Percentiles rank a stretch among this genome's conserved stretches.
These are phyloP conservation scores for Masnerella sp. DNA, from an alignment of 2,888 invertebrate genomes.

Conservation along the genomic window DNA sequence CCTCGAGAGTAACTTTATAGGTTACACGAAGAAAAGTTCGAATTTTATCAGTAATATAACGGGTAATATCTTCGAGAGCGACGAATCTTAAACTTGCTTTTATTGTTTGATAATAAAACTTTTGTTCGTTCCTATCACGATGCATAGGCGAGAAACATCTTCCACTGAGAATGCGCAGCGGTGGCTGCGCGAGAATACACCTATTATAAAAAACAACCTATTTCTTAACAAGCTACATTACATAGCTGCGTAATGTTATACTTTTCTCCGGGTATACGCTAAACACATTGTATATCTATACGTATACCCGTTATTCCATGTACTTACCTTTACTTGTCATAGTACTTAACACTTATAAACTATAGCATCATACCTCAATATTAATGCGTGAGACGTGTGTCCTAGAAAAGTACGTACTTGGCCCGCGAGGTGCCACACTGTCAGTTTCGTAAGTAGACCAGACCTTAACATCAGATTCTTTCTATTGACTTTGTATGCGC, in stretches of 20 bases:
- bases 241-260: conserved; percentile 73
- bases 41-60: conserved; percentile 24
- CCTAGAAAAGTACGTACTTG: conserved; percentile 77
- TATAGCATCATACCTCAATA: conserved; percentile 75
- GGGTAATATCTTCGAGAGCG: conserved; percentile 19
- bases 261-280: conserved; percentile 73
- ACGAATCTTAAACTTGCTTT: conserved; percentile 31
- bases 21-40: conserved; percentile 42
- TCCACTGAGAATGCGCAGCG: conserved; percentile 71
- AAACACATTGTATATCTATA: conserved; percentile 71
- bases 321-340: conserved; percentile 71
- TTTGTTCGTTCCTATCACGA: conserved; percentile 40
- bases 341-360: conserved; percentile 76
- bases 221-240: conserved; percentile 72
- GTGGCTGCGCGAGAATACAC: conserved; percentile 72
- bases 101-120: conserved; percentile 40
- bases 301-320: conserved; percentile 73
- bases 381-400: conserved; percentile 77
- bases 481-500: conserved; percentile 68
- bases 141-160: conserved; percentile 57
- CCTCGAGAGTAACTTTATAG: conserved; percentile 49
- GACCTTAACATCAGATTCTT: conserved; percentile 73
- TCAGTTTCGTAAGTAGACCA: conserved; percentile 78
- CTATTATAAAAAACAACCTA: conserved; percentile 74
- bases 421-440: conserved; percentile 76